Evolutionary conservation across 2,113 vertebrate genomes (phyloP).

Genomic region (Geothlypis trichas): DNA sequence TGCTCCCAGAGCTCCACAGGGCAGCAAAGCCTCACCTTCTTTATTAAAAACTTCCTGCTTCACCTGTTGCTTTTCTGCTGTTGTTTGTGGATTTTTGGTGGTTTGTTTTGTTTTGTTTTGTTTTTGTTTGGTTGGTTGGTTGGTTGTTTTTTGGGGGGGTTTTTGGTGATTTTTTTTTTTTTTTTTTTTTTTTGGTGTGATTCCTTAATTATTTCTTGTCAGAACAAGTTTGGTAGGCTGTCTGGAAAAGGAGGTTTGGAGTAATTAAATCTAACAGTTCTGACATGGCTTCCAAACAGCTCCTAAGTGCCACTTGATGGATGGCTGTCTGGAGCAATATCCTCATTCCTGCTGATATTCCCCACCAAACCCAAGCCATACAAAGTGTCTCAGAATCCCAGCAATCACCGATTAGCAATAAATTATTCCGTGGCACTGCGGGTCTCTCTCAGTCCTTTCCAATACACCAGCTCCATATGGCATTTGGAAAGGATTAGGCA

Average conservation of each 20-base stretch:
- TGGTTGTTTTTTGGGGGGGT: too few species aligned
- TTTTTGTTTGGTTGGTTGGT: background rate
- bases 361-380: background rate
- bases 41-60: background rate
- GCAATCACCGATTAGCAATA: background rate
- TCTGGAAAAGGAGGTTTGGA: background rate
- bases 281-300: background rate
- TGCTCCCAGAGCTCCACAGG: background rate
- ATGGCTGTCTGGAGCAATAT: background rate
- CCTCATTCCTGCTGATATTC: background rate
- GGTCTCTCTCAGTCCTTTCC: background rate
- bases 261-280: background rate
- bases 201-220: background rate
- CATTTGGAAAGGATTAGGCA: background rate
- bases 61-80: background rate
- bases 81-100: background rate
- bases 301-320: background rate
- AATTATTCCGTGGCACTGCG: background rate
- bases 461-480: background rate
- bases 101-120: background rate
- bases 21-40: background rate
- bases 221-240: background rate
- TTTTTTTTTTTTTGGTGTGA: rapidly evolving
- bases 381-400: background rate
- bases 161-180: background rate